phyloP scores from a whole-genome alignment of 2,888 invertebrate species.

The Drosophila antonietae region DNA sequence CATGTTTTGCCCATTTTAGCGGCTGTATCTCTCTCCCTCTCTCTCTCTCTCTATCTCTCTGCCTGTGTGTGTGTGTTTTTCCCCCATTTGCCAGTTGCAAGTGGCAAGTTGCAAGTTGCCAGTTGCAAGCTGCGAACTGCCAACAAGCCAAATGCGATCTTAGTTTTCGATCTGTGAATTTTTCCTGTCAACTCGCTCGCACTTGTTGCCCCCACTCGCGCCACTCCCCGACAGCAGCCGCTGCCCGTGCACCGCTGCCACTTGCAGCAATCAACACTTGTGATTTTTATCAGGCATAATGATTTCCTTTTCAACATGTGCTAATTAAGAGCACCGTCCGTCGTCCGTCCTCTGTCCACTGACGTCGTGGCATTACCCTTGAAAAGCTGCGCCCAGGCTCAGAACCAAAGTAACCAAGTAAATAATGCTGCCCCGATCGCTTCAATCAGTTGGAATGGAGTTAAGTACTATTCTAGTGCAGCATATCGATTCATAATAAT shows the following conservation, averaged over 20 bases:
- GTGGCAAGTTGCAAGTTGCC: slow-evolving; percentile 16
- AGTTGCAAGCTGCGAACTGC: slow-evolving; percentile 46
- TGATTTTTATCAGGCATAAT: slow-evolving; percentile 79
- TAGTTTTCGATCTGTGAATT: slow-evolving; percentile 59
- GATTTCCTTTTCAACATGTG: slow-evolving; percentile 81
- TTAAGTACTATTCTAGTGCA: slow-evolving; percentile 3
- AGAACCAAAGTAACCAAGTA: slow-evolving; percentile 27
- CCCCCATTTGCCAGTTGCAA: slow-evolving; percentile 37
- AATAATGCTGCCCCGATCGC: slow-evolving; percentile 21
- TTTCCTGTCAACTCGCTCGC: slow-evolving; percentile 76
- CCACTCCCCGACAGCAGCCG: slow-evolving; percentile 1
- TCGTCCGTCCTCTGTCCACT: slow-evolving; percentile 2
- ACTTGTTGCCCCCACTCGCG: slow-evolving; percentile 60
- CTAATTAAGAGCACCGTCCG: slow-evolving; percentile 62
- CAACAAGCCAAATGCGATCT: slow-evolving; percentile 49
- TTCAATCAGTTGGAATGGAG: neutral
- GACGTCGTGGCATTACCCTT: slow-evolving; percentile 35
- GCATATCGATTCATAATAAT: slow-evolving; percentile 82
- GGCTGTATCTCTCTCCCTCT: slow-evolving; percentile 37
- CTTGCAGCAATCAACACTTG: slow-evolving; percentile 77
- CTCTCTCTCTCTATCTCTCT: neutral
- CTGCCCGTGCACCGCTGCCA: neutral
- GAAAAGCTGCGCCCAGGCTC: slow-evolving; percentile 24
- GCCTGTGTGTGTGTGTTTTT: slow-evolving; percentile 1
- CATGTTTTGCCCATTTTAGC: slow-evolving; percentile 81